Base-by-base conservation (phyloP, 2,888 invertebrate genomes). In the Sphaerophoria taeniata region DNA sequence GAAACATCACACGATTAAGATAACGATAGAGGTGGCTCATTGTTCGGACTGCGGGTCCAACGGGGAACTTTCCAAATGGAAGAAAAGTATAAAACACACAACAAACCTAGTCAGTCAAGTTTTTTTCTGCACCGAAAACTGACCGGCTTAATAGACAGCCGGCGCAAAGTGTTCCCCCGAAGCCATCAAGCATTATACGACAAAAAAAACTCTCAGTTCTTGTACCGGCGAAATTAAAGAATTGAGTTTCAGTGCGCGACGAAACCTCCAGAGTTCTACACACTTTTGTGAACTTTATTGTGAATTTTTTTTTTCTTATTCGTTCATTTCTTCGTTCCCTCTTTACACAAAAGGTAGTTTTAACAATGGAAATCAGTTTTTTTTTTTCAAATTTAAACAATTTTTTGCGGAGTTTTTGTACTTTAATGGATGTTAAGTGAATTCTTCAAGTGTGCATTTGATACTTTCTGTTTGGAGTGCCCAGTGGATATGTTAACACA, bases 51-150 rank as follows among this genome's bases (percentile, higher is more conserved):
- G 3, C 45, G 51, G 24, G 36, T 14, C 56, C 51, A 61, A 63
- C 9, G 43, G 43, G 51, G 33, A 63, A 43, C 34, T 45, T 49
- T 34, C 16, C n/a, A 7, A 1, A 24, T 24, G 24, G 24, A 24
- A 24, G 24, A 31, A 34, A 56, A 24, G 67, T 67, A 53, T 71
- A 84, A 84, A 84, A 84, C 67, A 69, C 61, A 67, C 53, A 55
- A 36, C 75, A 47, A 76, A 75, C 45, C 75, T 75, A 76, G 75
- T 12, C 72, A 76, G 43, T 12, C 80, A 79, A 80, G 80, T 84
- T 75, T 80, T 24, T 67, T 61, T 84, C 69, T 71, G 72, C 84
- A 72, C 24, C 24, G 24, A 24, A 24, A 24, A 24, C 61, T 75
- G 75, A 72, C 75, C 69, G 84, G 80, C 67, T 65, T 56, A 74